Evolutionary conservation across 2,113 vertebrate genomes (phyloP), one percentile per base, ranked within the genome.

Genomic region (Dermatemys mawii): DNA sequence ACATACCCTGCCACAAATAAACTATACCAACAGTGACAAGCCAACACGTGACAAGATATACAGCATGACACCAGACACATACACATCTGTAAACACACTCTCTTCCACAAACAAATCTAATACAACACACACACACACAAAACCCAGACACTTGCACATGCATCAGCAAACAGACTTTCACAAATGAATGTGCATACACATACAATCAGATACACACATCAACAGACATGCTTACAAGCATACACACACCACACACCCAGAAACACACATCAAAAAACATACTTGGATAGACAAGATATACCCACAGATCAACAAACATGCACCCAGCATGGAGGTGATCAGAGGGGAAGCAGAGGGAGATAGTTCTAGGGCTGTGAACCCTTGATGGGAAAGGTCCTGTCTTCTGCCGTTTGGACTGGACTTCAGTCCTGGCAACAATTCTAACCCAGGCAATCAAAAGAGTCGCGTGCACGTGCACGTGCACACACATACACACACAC

Each of bases 211-310:
- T 57, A 8, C 60, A 3, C 17, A 24, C 0, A 48, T 89, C 86
- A 89, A 2, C 21, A 29, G 78, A 93, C 90, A 22, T 57, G 90
- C 87, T 95, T 75, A 44, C 91, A 89, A 82, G 88, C 80, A 44
- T 46, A 6, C 26, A 11, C 67, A 38, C 67, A 70, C 10, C n/a
- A 21, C 21, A 76, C 73, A 46, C 35, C 63, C 73, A 76, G 73
- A 76, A 46, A 75, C 70, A 75, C 38, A 9, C 57, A 85, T 93
- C 91, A 85, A 73, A 46, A 67, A 44, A 2, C 88, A 89, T 26
- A 27, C 16, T 81, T 54, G 14, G 88, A 48, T 70, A 80, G 88
- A 93, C 92, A 44, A 90, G 26, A 3, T 70, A 38, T 70, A 70
- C 63, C 17, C n/a, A 70, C 17, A 70, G 63, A 21, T 38, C 63